A percentile compares a stretch with the other conserved stretches of the same genome.
Evolutionary conservation across 2,113 vertebrate genomes (phyloP).

Genomic region (Corynorhinus townsendii): DNA sequence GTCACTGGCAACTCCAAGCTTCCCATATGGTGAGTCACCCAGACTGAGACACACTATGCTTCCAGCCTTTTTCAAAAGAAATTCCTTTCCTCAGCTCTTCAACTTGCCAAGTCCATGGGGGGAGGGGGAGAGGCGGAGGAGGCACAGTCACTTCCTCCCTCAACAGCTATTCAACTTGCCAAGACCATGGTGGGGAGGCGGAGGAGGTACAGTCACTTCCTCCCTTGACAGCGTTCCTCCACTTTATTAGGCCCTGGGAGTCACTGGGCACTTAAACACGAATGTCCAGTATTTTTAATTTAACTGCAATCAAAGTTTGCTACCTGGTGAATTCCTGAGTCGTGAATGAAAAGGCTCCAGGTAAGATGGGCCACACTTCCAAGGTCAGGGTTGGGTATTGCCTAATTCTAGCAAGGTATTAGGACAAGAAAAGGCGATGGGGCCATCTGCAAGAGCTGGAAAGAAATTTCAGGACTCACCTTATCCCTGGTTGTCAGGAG

Average conservation of each 20-base stretch:
- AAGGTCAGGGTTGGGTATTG: not conserved
- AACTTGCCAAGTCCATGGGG: not conserved
- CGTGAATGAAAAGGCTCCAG: not conserved
- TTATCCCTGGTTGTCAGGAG: not conserved
- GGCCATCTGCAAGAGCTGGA: not conserved
- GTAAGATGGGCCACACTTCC: not conserved
- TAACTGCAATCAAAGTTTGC: not conserved
- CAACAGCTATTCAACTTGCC: not conserved
- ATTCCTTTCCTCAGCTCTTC: not conserved
- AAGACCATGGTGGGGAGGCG: not conserved
- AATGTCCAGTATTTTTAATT: not conserved
- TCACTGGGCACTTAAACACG: not conserved
- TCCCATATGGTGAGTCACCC: not conserved
- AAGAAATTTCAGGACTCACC: constrained; percentile 7
- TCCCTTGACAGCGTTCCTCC: not conserved
- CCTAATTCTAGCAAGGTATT: not conserved
- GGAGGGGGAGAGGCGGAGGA: not conserved
- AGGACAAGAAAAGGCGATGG: not conserved
- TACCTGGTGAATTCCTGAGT: not conserved
- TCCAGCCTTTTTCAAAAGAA: not conserved
- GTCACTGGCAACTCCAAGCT: not conserved
- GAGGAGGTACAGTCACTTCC: not conserved
- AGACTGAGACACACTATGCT: not conserved
- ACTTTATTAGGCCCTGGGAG: not conserved
- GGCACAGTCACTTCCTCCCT: not conserved